A percentile compares a stretch with the other conserved stretches of the same genome.
phyloP scores from a whole-genome alignment of 1,140 invertebrate genomes.

The Physella acuta region DNA sequence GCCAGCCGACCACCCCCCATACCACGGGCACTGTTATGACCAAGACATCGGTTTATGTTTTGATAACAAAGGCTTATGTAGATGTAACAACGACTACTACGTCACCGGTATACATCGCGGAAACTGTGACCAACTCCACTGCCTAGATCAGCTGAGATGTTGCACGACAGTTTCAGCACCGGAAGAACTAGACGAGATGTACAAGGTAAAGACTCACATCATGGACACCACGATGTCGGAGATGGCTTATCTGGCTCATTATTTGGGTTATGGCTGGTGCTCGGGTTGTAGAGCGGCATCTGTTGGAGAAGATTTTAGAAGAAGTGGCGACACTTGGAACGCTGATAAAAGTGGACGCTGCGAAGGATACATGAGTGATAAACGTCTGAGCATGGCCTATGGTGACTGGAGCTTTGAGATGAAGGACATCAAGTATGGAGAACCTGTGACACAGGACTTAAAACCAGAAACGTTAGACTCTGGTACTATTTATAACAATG shows the following conservation, averaged over 20 bases:
- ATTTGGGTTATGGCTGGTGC: constrained; percentile 3
- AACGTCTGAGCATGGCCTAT: too few species aligned
- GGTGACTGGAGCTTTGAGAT: too few species aligned
- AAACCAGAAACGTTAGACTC: not conserved
- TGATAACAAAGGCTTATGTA: too few species aligned
- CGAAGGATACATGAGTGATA: too few species aligned
- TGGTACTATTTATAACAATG: not conserved
- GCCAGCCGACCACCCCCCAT: too few species aligned
- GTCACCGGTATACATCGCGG: not conserved
- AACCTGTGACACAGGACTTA: not conserved
- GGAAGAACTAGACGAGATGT: not conserved
- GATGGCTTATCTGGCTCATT: not conserved
- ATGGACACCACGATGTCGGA: not conserved
- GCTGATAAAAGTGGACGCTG: too few species aligned
- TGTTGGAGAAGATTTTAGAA: too few species aligned
- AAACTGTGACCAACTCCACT: not conserved
- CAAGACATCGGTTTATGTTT: not conserved
- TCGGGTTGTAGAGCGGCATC: too few species aligned
- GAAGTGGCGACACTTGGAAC: too few species aligned
- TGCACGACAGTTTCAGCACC: not conserved
- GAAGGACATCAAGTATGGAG: too few species aligned
- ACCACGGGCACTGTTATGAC: constrained; percentile 1
- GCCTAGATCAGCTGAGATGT: not conserved
- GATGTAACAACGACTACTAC: too few species aligned
- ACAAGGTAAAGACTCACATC: not conserved